Evolutionary conservation across 30 jellyfish, hydroid and myxozoan species (phyloP).

Genomic region (Rhopilema esculentum): DNA sequence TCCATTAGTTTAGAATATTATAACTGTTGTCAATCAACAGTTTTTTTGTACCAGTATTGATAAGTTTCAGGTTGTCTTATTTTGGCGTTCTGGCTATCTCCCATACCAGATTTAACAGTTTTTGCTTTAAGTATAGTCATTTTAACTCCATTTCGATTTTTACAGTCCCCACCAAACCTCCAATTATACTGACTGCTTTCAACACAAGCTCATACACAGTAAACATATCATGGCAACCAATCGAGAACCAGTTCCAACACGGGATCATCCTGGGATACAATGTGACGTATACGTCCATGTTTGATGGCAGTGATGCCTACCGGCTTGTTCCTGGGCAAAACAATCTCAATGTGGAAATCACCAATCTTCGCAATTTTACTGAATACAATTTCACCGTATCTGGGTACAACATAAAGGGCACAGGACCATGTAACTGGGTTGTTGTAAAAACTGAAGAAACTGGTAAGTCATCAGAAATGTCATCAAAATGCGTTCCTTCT

Average conservation of each 20-base stretch:
- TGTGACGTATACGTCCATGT: background rate
- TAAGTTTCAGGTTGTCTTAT: too few relatives aligned
- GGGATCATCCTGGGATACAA: slow-evolving; percentile 41
- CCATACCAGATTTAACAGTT: too few relatives aligned
- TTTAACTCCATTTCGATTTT: too few relatives aligned
- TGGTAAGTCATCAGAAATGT: background rate
- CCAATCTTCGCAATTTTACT: slow-evolving; percentile 14
- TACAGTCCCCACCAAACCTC: slow-evolving; percentile 35
- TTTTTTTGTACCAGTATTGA: too few relatives aligned
- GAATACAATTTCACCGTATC: slow-evolving; percentile 6
- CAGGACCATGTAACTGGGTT: background rate
- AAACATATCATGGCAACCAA: slow-evolving; percentile 31
- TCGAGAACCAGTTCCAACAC: slow-evolving; percentile 20
- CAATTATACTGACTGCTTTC: slow-evolving; percentile 4
- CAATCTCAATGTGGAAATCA: slow-evolving; percentile 10
- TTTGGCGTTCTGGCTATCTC: too few relatives aligned
- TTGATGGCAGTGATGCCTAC: background rate
- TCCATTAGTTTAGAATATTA: too few relatives aligned
- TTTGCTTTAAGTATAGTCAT: too few relatives aligned
- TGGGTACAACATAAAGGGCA: slow-evolving; percentile 46
- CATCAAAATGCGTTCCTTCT: too few relatives aligned
- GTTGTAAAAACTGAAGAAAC: slow-evolving; percentile 32
- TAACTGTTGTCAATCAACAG: too few relatives aligned
- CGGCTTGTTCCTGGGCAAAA: slow-evolving; percentile 15
- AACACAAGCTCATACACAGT: slow-evolving; percentile 50